A percentile compares a stretch with the other conserved stretches of the same genome.
Conservation (phyloP, 2,888 invertebrate species). For the Eupithecia insigniata region DNA sequence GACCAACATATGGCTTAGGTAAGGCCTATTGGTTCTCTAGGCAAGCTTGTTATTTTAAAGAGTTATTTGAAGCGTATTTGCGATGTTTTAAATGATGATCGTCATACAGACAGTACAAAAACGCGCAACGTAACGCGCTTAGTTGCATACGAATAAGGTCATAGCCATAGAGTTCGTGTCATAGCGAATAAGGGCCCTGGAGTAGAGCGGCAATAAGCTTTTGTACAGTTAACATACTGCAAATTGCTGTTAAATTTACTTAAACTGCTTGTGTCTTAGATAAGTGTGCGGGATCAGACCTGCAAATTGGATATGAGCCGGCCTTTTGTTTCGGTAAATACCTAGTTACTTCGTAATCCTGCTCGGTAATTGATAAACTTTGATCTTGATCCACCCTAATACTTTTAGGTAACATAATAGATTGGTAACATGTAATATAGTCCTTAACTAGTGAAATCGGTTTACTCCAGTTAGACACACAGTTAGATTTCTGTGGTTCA, state of each 20-base stretch:
- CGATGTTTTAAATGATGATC: neutral
- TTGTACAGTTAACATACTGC: slow-evolving; percentile 74
- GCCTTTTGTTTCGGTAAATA: slow-evolving; percentile 37
- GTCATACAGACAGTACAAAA: neutral
- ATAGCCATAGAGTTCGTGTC: neutral
- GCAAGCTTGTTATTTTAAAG: too few relatives aligned
- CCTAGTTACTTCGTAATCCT: slow-evolving; percentile 11
- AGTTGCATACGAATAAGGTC: neutral
- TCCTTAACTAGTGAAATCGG: too few relatives aligned
- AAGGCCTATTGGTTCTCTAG: too few relatives aligned
- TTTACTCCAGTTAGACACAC: too few relatives aligned
- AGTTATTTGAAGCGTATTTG: too few relatives aligned
- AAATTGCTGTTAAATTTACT: slow-evolving; percentile 78
- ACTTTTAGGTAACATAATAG: neutral
- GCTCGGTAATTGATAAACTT: slow-evolving; percentile 12
- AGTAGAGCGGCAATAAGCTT: slow-evolving; percentile 68
- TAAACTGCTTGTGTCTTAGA: slow-evolving; percentile 61
- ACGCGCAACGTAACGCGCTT: neutral
- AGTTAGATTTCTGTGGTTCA: too few relatives aligned
- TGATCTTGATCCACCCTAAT: neutral
- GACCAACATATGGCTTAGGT: too few relatives aligned
- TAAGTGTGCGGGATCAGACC: slow-evolving; percentile 49
- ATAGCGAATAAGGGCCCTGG: slow-evolving; percentile 33
- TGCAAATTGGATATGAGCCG: slow-evolving; percentile 53
- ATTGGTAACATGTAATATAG: neutral